Evolutionary conservation across 2,888 invertebrate species (phyloP).

Genomic region (Pyrrhia umbra): DNA sequence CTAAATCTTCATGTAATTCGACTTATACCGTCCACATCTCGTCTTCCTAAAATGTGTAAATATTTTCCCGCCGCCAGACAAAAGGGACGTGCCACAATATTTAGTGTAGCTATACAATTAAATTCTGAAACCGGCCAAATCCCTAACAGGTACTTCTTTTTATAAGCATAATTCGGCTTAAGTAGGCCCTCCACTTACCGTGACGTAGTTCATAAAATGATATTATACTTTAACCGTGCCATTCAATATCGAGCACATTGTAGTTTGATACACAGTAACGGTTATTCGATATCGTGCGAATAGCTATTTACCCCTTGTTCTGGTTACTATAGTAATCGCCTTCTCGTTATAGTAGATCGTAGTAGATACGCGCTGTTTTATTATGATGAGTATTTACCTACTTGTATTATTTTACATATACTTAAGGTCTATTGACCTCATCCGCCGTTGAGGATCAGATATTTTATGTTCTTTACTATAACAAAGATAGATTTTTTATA

Average conservation of each 20-base stretch:
- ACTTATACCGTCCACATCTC: slow-evolving; percentile 5
- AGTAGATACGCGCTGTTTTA: slow-evolving; percentile 7
- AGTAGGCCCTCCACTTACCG: slow-evolving; percentile 51
- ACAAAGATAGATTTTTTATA: neutral
- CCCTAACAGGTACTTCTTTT: slow-evolving; percentile 51
- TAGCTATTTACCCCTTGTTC: slow-evolving; percentile 42
- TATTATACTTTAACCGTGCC: slow-evolving; percentile 51
- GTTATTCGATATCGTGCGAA: slow-evolving; percentile 67
- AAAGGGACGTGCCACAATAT: slow-evolving; percentile 28
- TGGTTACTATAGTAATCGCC: slow-evolving; percentile 37
- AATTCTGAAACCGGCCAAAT: slow-evolving; percentile 33
- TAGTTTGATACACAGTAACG: slow-evolving; percentile 58
- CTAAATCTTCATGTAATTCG: slow-evolving; percentile 24
- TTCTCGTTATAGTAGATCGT: slow-evolving; percentile 25
- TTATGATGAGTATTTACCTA: slow-evolving; percentile 2
- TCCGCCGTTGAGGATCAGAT: neutral
- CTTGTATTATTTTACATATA: neutral
- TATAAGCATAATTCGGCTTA: slow-evolving; percentile 27
- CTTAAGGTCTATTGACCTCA: neutral
- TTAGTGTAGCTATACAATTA: slow-evolving; percentile 19
- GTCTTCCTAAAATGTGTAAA: slow-evolving; percentile 32
- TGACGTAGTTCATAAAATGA: slow-evolving; percentile 52
- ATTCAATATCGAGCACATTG: slow-evolving; percentile 61
- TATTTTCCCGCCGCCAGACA: slow-evolving; percentile 30
- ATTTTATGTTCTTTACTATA: neutral